Evolutionary conservation across 2,797 vertebrate species (phyloP).

Genomic region (Rhincodon typus): DNA sequence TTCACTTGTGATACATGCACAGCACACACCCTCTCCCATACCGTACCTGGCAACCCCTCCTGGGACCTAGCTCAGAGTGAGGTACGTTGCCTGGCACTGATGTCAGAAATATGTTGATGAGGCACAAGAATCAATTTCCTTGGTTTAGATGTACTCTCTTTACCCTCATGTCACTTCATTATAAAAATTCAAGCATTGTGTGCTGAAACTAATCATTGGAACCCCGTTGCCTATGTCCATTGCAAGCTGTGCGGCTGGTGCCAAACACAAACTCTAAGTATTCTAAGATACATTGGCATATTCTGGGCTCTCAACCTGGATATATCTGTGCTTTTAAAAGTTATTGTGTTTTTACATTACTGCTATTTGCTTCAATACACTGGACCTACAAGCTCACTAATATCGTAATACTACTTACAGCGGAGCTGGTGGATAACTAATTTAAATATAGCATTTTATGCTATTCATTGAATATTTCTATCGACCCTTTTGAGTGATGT

Average conservation of each 20-base stretch:
- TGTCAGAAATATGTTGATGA: background rate
- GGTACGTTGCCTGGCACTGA: background rate
- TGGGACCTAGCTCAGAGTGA: background rate
- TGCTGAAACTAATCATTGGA: background rate
- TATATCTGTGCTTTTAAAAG: too few relatives aligned
- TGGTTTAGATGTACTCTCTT: background rate
- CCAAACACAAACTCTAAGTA: background rate
- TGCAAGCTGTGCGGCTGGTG: background rate
- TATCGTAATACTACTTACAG: background rate
- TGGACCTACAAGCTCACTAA: background rate
- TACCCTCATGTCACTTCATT: background rate
- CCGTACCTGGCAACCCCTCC: background rate
- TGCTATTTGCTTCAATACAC: background rate
- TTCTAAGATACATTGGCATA: background rate
- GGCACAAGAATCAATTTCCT: background rate
- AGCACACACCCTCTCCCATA: background rate
- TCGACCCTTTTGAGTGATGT: background rate
- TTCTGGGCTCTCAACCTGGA: background rate
- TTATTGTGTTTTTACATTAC: background rate
- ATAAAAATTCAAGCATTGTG: background rate
- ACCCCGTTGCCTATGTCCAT: background rate
- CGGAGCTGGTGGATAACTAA: background rate
- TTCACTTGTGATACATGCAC: background rate
- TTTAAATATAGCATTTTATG: constrained; percentile 2
- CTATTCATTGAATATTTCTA: background rate